phyloP scores from a whole-genome alignment of 2,113 vertebrate genomes.

The Microtus oregoni region DNA sequence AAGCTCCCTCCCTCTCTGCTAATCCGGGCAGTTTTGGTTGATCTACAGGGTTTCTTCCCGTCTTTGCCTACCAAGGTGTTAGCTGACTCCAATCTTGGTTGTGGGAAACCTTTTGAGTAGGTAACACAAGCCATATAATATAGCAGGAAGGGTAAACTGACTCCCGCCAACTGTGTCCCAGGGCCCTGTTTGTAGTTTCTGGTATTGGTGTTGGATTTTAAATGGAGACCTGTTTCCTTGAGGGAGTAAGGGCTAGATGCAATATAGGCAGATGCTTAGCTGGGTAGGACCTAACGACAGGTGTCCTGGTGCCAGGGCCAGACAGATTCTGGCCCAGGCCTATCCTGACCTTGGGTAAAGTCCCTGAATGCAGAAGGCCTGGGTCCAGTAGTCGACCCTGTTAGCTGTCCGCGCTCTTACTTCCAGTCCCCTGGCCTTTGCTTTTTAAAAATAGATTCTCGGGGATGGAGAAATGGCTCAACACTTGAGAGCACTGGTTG shows the following conservation, averaged over 20 bases:
- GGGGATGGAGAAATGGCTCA: not conserved
- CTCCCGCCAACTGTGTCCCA: not conserved
- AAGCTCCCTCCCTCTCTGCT: not conserved
- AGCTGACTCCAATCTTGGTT: not conserved
- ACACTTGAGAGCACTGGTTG: not conserved
- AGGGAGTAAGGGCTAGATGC: not conserved
- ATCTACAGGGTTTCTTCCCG: not conserved
- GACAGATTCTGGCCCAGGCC: not conserved
- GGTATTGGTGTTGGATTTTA: constrained; percentile 6
- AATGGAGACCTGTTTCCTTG: not conserved
- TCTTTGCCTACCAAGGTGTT: not conserved
- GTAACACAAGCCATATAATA: constrained; percentile 13
- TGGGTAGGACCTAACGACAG: not conserved
- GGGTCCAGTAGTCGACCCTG: not conserved
- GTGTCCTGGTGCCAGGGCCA: not conserved
- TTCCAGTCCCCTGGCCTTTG: not conserved
- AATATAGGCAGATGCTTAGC: not conserved
- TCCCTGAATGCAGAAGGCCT: not conserved
- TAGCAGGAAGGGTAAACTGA: not conserved
- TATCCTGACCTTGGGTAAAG: not conserved
- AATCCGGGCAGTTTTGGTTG: constrained; percentile 23
- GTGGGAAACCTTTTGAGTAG: not conserved
- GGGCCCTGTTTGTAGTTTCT: not conserved
- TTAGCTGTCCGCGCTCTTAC: not conserved
- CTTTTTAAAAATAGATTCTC: not conserved